phyloP scores from a whole-genome alignment of 2,888 invertebrate species.

The Oligia fasciuncula region DNA sequence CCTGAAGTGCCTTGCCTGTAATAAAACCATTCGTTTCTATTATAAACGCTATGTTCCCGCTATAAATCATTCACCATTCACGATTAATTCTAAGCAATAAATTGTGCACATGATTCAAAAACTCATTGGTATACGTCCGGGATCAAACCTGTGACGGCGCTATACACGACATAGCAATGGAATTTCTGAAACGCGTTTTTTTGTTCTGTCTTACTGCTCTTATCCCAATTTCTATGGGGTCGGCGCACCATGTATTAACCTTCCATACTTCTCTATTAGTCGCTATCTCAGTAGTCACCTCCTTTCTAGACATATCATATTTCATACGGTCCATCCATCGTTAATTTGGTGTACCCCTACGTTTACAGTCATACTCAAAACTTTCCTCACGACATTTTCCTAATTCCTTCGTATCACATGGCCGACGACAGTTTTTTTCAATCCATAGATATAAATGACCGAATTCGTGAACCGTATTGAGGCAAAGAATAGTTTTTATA shows the following conservation, averaged over 20 bases:
- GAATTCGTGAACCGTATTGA: not conserved
- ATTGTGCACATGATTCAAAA: conserved; percentile 53
- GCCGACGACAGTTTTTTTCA: not conserved
- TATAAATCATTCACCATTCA: conserved; percentile 53
- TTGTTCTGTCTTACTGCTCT: not conserved
- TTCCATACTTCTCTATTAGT: not conserved
- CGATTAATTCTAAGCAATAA: conserved; percentile 53
- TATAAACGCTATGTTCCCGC: conserved; percentile 28
- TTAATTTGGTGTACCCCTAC: not conserved
- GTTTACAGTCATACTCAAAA: not conserved
- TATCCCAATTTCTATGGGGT: not conserved
- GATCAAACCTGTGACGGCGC: conserved; percentile 35
- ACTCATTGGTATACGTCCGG: conserved; percentile 53
- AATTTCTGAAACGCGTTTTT: conserved; percentile 1
- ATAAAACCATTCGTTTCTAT: conserved; percentile 44
- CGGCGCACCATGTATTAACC: not conserved
- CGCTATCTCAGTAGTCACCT: not conserved
- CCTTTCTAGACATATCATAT: not conserved
- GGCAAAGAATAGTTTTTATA: not conserved
- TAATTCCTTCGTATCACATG: not conserved
- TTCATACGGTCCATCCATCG: not conserved
- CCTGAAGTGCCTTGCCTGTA: conserved; percentile 5
- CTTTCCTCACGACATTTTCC: not conserved
- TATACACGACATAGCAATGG: conserved; percentile 13
- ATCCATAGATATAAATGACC: not conserved